Evolutionary conservation across 2,113 vertebrate species (phyloP), one percentile per base, ranked within the genome.

Genomic region (Ranitomeya imitator): DNA sequence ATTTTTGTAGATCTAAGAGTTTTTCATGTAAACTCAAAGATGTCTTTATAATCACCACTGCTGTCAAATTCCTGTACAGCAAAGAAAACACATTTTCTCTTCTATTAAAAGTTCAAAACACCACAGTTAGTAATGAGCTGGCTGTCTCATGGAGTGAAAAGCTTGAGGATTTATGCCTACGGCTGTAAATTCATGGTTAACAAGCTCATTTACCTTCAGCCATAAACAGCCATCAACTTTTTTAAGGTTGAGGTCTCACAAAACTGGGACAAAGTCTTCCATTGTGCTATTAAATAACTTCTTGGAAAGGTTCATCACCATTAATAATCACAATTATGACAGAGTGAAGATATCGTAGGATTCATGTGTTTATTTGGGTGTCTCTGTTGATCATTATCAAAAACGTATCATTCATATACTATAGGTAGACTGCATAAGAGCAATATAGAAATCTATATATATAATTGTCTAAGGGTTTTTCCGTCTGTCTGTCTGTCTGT

Each of bases 161-260:
- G 60, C 60, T 54, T 12, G 18, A 18, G 26, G 31, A 61, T 65
- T 65, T 83, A 31, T 67, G 81, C 61, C 54, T 69, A 83, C 37
- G 37, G 31, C 31, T 83, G n/a, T 51, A 69, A 69, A 83, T 83
- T 67, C 61, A 52, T 69, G 61, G 81, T 69, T 83, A 83, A 83
- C 63, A 83, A 69, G 81, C 81, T 83, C 81, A 83, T 83, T 83
- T 83, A 67, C 61, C 59, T 63, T 21, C 61, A 21, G n/a, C 60
- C 60, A 65, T 45, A 83, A 63, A 83, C 80, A 83, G 52, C 80
- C 31, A 19, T 14, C 60, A 83, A 51, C 14, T 15, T 59, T 45
- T 80, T 80, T n/a, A 80, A 80, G 59, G 16, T 26, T 80, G 13
- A 80, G 16, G n/a, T 23, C n/a, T 31, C 23, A 11, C 2, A 11